Evolutionary conservation across 2,888 invertebrate species (phyloP).

Genomic region (Dolomedes plantarius): DNA sequence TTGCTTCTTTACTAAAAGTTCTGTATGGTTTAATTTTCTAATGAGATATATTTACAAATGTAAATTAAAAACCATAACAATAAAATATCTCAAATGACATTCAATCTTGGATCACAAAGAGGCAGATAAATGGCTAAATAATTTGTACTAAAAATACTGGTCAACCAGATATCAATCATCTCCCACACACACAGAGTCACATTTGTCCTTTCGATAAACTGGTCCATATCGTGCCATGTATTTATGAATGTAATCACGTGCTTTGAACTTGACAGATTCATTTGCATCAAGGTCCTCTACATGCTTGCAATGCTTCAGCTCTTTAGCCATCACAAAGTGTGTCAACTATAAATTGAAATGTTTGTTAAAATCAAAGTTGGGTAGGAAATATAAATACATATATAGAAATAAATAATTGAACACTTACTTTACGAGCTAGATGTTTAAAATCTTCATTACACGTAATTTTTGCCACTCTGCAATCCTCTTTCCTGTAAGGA

Average conservation of each 20-base stretch:
- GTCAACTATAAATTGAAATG: conserved; percentile 83
- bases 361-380: background rate
- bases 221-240: conserved; percentile 97
- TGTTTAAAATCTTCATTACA: conserved; percentile 95
- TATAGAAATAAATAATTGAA: background rate
- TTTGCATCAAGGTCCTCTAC: conserved; percentile 91
- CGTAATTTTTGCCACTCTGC: conserved; percentile 88
- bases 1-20: too few relatives aligned
- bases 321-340: conserved; percentile 96
- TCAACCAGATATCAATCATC: background rate
- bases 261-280: conserved; percentile 94
- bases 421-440: conserved; percentile 90
- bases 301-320: conserved; percentile 91
- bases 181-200: conserved; percentile 14
- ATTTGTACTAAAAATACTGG: conserved; percentile 1
- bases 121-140: conserved; percentile 48
- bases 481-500: conserved; percentile 90
- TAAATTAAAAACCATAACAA: too few relatives aligned
- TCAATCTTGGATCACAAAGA: background rate
- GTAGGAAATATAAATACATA: background rate
- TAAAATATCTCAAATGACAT: too few relatives aligned
- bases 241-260: conserved; percentile 94
- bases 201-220: conserved; percentile 76
- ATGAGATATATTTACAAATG: too few relatives aligned
- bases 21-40: too few relatives aligned